Percentiles rank a stretch among this genome's conserved stretches.
Conservation (phyloP, 1,140 invertebrate species). For the Penaeus chinensis region DNA sequence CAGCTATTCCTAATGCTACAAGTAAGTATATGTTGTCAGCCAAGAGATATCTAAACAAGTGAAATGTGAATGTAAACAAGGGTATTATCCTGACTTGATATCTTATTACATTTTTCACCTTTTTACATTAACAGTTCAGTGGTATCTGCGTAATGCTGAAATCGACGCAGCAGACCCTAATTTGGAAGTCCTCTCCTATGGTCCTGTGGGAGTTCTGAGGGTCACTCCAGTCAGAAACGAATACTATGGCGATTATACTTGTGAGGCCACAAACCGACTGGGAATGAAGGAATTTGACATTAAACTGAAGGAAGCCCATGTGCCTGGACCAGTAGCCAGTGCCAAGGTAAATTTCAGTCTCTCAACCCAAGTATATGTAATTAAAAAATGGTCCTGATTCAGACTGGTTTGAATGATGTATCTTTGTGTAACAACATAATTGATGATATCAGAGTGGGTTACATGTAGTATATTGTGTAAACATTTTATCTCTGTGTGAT, state of each 20-base stretch:
- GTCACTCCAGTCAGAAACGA: conserved; percentile 75
- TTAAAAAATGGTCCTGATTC: too few relatives aligned
- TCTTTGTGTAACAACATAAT: background rate
- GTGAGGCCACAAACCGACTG: conserved; percentile 81
- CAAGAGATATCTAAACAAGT: background rate
- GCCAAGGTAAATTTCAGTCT: conserved; percentile 36
- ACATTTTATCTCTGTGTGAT: background rate
- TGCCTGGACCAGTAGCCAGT: conserved; percentile 70
- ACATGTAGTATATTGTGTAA: background rate
- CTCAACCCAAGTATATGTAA: too few relatives aligned
- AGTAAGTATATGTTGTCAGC: conserved; percentile 35
- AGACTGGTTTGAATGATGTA: too few relatives aligned
- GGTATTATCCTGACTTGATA: background rate
- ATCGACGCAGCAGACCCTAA: conserved; percentile 48
- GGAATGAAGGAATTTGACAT: conserved; percentile 78
- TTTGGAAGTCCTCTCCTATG: conserved; percentile 36
- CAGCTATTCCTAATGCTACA: conserved; percentile 91
- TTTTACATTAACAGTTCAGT: conserved; percentile 55
- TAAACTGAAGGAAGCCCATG: conserved; percentile 78
- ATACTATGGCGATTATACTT: conserved; percentile 84
- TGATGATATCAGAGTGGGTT: background rate
- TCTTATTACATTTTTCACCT: background rate
- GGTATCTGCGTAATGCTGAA: conserved; percentile 59
- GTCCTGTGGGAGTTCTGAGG: conserved; percentile 64
- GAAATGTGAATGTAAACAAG: background rate